Base-by-base conservation (phyloP, 2,888 invertebrate genomes). In the Eutolmus rufibarbis region DNA sequence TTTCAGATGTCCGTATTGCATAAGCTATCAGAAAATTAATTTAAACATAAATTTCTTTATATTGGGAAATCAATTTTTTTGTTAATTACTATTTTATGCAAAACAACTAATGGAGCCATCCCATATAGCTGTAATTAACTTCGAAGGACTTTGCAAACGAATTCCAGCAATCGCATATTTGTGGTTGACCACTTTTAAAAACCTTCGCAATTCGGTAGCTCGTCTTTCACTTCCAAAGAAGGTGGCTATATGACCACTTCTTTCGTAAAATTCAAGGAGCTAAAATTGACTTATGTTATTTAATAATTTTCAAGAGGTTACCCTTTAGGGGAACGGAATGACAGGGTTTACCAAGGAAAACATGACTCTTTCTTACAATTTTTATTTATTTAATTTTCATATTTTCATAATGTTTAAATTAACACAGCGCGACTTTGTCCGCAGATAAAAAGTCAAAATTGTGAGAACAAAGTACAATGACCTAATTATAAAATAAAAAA, bases 381-480 rank as follows among this genome's bases (percentile, higher is more conserved):
- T 89, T 86, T 88, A 84, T 88, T 88, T 89, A 87, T 88, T 88
- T 89, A 88, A 19, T 88, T 89, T 88, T 88, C 87, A 88, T 89
- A 89, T 89, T 88, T 89, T 88, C 87, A 78, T 88, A 82, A 89
- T 88, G 89, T 88, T 91, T 91, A 91, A 91, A 92, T 91, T 92
- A 92, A 92, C 92, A 92, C 92, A 92, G 92, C 92, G 91, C 90
- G 91, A 91, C 91, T 91, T 91, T 91, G 90, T 89, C 89, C 89
- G 89, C 88, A 88, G 85, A 85, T 85, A 85, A 85, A 85, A 85
- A 85, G 85, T 85, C 85, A 74, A 81, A 74, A 86, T 77, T 77
- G 56, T 77, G 56, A 86, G 77, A 77, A 86, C 74, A 51, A 86
- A 51, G 56, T 76, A 86, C 74, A 86, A 85, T 46, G 74, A 86